Evolutionary conservation across 2,113 vertebrate species (phyloP), one percentile per base, ranked within the genome.

Genomic region (Poecile atricapillus): DNA sequence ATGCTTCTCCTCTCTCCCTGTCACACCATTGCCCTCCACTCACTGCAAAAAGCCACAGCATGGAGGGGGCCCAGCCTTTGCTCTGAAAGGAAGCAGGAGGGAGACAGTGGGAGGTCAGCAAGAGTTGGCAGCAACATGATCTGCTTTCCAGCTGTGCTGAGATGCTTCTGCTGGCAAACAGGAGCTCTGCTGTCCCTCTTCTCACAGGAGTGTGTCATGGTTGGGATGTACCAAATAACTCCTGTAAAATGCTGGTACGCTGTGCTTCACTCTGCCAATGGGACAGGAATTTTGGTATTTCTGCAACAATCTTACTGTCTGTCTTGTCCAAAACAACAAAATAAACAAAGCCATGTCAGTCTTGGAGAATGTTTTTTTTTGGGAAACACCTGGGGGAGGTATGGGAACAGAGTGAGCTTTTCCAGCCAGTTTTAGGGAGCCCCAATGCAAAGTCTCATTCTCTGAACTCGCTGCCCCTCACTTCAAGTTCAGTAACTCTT

Each of bases 221-320:
- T 91, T 97, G 95, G 87, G 96, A 95, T 96, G 37, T 71, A 56
- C 91, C 91, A 93, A 94, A 85, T 83, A 85, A 86, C 95, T 95
- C 90, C 90, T 8, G 39, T 95, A 92, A 97, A 96, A 94, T 7
- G 1, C 90, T 85, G 85, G 22, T 21, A 5, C 0, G 7, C 43
- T 69, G 24, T 44, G 47, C 64, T 92, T 78, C 28, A 41, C 8
- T 0, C 31, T 58, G 43, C 81, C 0, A 0, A 13, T 7, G 82
- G 91, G 87, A 97, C 73, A 90, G 74, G 60, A 90, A 33, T 39
- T 94, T 89, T 94, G 84, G 80, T 86, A 68, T 94, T 94, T 90
- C 79, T 95, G 43, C 58, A 56, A 65, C 46, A 59, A n/a, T 17
- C 19, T 43, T 46, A 50, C 30, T 37, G 50, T 27, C 64, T 59